These are phyloP conservation scores for Ormyrus nitidulus DNA, from an alignment of 2,888 invertebrate species.

Conservation along the genomic window DNA sequence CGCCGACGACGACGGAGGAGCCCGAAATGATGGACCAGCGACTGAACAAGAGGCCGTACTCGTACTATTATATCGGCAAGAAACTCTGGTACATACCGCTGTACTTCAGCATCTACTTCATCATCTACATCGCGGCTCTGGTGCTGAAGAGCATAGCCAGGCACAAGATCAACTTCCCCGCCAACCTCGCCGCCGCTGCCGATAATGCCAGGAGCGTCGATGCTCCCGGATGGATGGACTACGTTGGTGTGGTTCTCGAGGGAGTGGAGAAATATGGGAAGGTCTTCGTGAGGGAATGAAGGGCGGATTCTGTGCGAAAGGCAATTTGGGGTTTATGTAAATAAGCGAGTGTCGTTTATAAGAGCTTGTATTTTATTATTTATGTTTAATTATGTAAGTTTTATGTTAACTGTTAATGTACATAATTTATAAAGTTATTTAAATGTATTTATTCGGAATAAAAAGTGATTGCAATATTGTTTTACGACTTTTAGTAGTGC, in stretches of 20 bases:
- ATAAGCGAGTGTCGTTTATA: too few relatives aligned
- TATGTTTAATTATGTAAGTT: too few relatives aligned
- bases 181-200: slow-evolving; percentile 65
- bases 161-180: slow-evolving; percentile 80
- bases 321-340: too few relatives aligned
- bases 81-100: slow-evolving; percentile 86
- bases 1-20: slow-evolving; percentile 72
- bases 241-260: slow-evolving; percentile 62
- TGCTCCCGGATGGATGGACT: slow-evolving; percentile 63
- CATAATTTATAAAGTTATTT: too few relatives aligned
- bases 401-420: too few relatives aligned
- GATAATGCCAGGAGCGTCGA: slow-evolving; percentile 56
- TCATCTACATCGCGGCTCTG: slow-evolving; percentile 83
- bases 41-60: slow-evolving; percentile 77
- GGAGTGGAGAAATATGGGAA: slow-evolving; percentile 62
- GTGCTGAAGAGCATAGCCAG: slow-evolving; percentile 84
- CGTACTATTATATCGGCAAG: slow-evolving; percentile 85
- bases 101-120: slow-evolving; percentile 83
- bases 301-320: too few relatives aligned
- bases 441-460: neutral
- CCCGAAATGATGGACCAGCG: slow-evolving; percentile 72
- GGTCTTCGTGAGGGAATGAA: neutral
- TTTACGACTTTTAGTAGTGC: too few relatives aligned
- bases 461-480: too few relatives aligned
- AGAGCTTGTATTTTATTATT: too few relatives aligned